Base-by-base conservation (phyloP, 2,113 vertebrate species). In the Scatophagus argus region DNA sequence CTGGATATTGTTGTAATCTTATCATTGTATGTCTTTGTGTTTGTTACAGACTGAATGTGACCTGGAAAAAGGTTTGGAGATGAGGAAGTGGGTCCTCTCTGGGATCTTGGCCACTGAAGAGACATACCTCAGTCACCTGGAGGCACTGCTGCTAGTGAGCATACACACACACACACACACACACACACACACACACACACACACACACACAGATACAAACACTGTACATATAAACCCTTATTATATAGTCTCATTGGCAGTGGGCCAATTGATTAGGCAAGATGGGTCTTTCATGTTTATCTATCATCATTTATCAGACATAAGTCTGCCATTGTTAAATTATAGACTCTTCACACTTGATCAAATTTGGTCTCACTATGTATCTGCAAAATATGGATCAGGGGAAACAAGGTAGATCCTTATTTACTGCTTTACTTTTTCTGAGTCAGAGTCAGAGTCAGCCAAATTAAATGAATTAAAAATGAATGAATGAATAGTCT, bases 71-170 rank as follows among this genome's bases (percentile, higher is more conserved):
- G 98, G 97, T 55, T 82, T 99, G 93, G 98, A 99, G 93, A 99
- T 98, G 97, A 96, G 98, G 84, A 99, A 98, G 88, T 98, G 97
- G 97, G 98, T 99, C 79, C 92, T 99, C 44, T 99, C 98, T 71
- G 98, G 97, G 78, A 99, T 99, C 90, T 92, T 99, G 88, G 96
- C 97, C 85, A 98, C 97, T 3, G 98, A 99, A 88, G 98, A 99
- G 89, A 97, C 96, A 2, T 99, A 99, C 93, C 93, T 99, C 88
- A 96, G 96, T 91, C 98, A 99, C 87, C 90, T 99, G 85, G 98
- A 99, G 89, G 98, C 97, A 0, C 95, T 99, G 87, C 89, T 99
- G 66, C 94, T 99, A 96, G 98, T 99, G 87, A 96, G 95, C 27
- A 56, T 25, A 59, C 68, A n/a, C 73, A 34, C 29, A 38, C 19